Conservation (phyloP, 2,888 invertebrate genomes). For the Antheraea assamensis region DNA sequence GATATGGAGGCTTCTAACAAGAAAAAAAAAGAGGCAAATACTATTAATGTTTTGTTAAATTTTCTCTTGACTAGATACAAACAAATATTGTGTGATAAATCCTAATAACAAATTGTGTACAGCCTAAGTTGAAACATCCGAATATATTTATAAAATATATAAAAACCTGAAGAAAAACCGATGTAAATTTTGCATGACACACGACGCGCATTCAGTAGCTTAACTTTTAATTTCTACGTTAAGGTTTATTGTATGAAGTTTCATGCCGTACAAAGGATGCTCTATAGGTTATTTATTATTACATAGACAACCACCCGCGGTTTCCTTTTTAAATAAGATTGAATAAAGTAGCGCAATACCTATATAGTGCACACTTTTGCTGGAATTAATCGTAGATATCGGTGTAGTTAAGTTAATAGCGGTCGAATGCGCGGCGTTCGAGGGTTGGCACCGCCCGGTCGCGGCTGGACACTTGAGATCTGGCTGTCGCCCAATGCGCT, state of each 20-base stretch:
- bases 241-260: background rate
- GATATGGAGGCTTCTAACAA: too few relatives aligned
- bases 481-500: constrained; percentile 74
- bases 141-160: too few relatives aligned
- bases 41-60: too few relatives aligned
- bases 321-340: background rate
- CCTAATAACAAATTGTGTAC: too few relatives aligned
- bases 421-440: constrained; percentile 32
- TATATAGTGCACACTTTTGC: background rate
- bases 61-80: too few relatives aligned
- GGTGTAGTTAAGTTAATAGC: constrained; percentile 7
- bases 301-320: background rate
- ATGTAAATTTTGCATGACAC: too few relatives aligned
- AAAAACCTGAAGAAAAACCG: too few relatives aligned
- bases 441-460: constrained; percentile 59
- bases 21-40: too few relatives aligned
- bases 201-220: too few relatives aligned
- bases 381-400: constrained; percentile 24
- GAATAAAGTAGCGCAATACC: background rate
- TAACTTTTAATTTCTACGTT: background rate
- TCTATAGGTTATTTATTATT: background rate
- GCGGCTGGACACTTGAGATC: constrained; percentile 71
- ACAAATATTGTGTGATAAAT: too few relatives aligned
- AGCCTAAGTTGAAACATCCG: too few relatives aligned
- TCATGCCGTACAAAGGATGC: background rate